These are phyloP conservation scores for Melanotaenia parkinsoni DNA, from an alignment of 2,797 vertebrate species.

Conservation along the genomic window DNA sequence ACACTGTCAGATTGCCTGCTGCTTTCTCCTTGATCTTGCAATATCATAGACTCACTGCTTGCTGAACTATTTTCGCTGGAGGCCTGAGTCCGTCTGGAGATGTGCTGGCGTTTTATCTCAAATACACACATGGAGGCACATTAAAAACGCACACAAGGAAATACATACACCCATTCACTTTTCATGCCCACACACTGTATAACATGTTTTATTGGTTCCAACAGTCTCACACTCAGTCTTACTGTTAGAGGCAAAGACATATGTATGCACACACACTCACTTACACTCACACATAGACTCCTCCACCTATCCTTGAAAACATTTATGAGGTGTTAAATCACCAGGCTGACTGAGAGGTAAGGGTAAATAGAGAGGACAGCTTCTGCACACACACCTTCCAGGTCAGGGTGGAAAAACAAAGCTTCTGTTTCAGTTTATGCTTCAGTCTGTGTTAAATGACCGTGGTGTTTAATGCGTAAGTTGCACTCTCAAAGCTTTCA, in stretches of 20 bases:
- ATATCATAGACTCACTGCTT: conserved; percentile 38
- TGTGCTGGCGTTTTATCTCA: conserved; percentile 34
- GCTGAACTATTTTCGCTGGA: conserved; percentile 47
- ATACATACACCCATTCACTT: conserved; percentile 27
- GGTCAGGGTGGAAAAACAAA: conserved; percentile 23
- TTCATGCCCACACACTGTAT: conserved; percentile 33
- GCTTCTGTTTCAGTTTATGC: conserved; percentile 18
- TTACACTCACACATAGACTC: conserved; percentile 13
- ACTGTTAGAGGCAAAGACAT: conserved; percentile 25
- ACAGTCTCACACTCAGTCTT: background rate
- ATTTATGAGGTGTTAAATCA: conserved; percentile 64
- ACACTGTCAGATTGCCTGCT: background rate
- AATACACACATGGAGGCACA: conserved; percentile 6
- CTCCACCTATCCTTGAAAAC: conserved; percentile 42
- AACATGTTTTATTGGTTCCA: conserved; percentile 26
- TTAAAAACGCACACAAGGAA: background rate
- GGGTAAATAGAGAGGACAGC: conserved; percentile 53
- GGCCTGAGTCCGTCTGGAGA: conserved; percentile 47
- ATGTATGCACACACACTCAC: background rate
- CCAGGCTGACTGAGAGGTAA: conserved; percentile 24
- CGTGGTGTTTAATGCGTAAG: background rate
- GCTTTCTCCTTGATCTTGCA: conserved; percentile 25
- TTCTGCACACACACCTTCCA: conserved; percentile 6
- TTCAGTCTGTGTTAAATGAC: conserved; percentile 24
- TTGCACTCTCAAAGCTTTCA: conserved; percentile 6